Conservation (phyloP, 2,888 invertebrate genomes). For the Tachina fera region DNA sequence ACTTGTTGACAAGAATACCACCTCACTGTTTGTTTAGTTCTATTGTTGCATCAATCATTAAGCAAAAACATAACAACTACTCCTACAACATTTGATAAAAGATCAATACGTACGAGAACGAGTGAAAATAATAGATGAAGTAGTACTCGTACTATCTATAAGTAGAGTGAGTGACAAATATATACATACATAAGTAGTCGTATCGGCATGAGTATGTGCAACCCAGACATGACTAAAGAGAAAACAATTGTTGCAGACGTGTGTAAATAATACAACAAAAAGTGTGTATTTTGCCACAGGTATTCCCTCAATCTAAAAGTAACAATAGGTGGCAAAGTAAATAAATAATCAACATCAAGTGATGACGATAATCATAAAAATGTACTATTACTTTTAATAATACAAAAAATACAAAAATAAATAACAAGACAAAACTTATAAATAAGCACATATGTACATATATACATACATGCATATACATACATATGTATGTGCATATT, state of each 20-base stretch:
- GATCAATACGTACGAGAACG: slow-evolving; percentile 21
- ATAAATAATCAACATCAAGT: slow-evolving; percentile 46
- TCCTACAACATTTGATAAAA: slow-evolving; percentile 17
- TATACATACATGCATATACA: neutral
- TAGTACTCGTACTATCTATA: neutral
- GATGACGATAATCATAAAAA: slow-evolving; percentile 23
- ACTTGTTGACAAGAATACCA: slow-evolving; percentile 52
- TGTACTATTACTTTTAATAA: neutral
- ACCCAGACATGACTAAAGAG: slow-evolving; percentile 53
- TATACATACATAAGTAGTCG: neutral
- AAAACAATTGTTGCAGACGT: slow-evolving; percentile 63
- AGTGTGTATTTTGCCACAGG: slow-evolving; percentile 60
- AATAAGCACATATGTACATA: neutral
- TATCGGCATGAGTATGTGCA: slow-evolving; percentile 42
- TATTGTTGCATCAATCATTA: slow-evolving; percentile 60
- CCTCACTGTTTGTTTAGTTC: slow-evolving; percentile 57
- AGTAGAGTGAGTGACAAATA: slow-evolving; percentile 22
- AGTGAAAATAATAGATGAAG: slow-evolving; percentile 19
- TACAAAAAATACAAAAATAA: neutral
- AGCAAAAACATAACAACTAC: neutral
- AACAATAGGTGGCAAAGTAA: slow-evolving; percentile 62
- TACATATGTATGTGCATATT: neutral
- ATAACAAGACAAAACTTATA: neutral
- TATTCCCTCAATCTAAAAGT: slow-evolving; percentile 60
- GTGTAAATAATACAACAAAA: slow-evolving; percentile 58